These are phyloP conservation scores for Platerodrilus igneus DNA, from an alignment of 2,888 invertebrate species.

Conservation along the genomic window DNA sequence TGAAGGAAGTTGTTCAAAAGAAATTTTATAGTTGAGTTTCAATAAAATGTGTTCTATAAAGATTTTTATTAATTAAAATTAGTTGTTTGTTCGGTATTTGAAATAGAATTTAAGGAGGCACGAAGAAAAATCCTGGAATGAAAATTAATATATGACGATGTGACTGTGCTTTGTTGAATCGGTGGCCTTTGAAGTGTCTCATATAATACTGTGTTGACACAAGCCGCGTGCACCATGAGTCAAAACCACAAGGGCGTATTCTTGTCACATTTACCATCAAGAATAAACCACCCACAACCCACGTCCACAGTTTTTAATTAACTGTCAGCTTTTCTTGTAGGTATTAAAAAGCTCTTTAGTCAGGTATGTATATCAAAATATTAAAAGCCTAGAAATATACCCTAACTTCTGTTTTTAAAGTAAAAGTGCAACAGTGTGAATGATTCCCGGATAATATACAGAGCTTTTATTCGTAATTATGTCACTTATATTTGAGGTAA, in stretches of 20 bases:
- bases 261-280: slow-evolving; percentile 21
- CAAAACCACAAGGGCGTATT: slow-evolving; percentile 37
- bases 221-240: slow-evolving; percentile 40
- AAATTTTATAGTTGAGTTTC: too few species aligned
- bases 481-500: too few species aligned
- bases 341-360: background rate
- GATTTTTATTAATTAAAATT: too few species aligned
- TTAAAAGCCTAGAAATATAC: too few species aligned
- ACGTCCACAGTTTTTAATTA: slow-evolving; percentile 17
- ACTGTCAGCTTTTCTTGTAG: slow-evolving; percentile 7
- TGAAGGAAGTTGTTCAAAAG: slow-evolving; percentile 1
- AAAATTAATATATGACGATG: slow-evolving; percentile 30
- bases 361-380: too few species aligned
- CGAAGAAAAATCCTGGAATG: slow-evolving; percentile 22
- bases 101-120: slow-evolving; percentile 6
- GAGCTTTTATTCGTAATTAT: too few species aligned
- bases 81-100: background rate
- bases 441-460: too few species aligned
- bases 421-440: too few species aligned
- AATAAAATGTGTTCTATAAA: too few species aligned
- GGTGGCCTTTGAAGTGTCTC: slow-evolving; percentile 40
- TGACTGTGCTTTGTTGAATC: slow-evolving; percentile 24
- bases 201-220: slow-evolving; percentile 39
- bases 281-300: slow-evolving; percentile 14
- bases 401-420: too few species aligned